Conservation (phyloP, 2,888 invertebrate genomes). For the Pogonocherus hispidulus region DNA sequence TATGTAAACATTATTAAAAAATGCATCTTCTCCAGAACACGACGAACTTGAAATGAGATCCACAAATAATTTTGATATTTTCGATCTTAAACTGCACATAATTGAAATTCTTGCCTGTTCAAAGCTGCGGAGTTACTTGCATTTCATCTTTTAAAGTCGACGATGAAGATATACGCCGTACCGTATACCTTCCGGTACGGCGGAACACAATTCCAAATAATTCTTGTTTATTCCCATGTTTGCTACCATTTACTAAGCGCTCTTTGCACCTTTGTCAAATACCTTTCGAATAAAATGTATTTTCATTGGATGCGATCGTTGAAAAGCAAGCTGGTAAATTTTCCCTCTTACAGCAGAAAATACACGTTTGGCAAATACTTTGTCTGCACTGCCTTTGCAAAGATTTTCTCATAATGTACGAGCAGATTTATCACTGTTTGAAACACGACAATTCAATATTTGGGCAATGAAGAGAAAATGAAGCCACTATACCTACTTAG, state of each 20-base stretch:
- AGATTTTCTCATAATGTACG: too few relatives aligned
- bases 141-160: constrained; percentile 16
- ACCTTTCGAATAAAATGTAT: neutral
- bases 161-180: too few relatives aligned
- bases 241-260: neutral
- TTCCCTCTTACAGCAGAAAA: too few relatives aligned
- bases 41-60: neutral
- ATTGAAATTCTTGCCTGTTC: neutral
- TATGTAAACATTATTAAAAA: too few relatives aligned
- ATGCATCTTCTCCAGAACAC: too few relatives aligned
- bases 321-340: too few relatives aligned
- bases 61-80: neutral
- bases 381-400: too few relatives aligned
- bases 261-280: neutral
- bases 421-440: too few relatives aligned
- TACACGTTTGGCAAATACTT: too few relatives aligned
- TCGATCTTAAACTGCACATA: neutral
- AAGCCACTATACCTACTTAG: too few relatives aligned
- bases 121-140: neutral
- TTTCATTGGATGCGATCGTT: neutral
- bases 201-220: constrained; percentile 24
- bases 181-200: constrained; percentile 11
- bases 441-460: too few relatives aligned
- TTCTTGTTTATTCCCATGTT: constrained; percentile 29
- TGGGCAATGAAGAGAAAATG: too few relatives aligned